Base-by-base conservation (phyloP, 2,113 vertebrate genomes). In the Otis tarda region DNA sequence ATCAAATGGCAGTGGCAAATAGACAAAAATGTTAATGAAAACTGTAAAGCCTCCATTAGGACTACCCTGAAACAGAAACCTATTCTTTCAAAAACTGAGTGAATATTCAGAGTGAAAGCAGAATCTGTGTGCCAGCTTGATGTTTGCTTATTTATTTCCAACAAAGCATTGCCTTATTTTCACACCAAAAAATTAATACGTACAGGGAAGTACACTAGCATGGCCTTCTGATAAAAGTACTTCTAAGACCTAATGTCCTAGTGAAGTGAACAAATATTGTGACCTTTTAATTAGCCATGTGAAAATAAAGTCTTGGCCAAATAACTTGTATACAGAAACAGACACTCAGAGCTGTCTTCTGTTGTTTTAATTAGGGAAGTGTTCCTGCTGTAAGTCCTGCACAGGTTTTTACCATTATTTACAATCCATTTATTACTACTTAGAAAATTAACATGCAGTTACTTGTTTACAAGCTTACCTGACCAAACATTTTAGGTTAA, bases 231-330 rank as follows among this genome's bases (percentile, higher is more conserved):
- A n/a, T 43, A 67, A 41, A 94, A 71, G 31, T 37, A 70, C 17
- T n/a, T 87, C n/a, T 30, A 89, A 63, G 18, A 19, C 61, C 23
- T 28, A 56, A 56, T 3, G 7, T 20, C 68, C 12, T 21, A 74
- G 8, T 57, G 28, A 91, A 75, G 23, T 16, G 8, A 76, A 45
- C 27, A 82, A 4, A 33, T 25, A 55, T 3, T 33, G 19, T 31
- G 43, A 8, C 7, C 60, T 91, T 76, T 88, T 63, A 80, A 80
- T 12, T 14, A 37, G 21, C 9, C 9, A 41, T 10, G 4, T 60
- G 47, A 90, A 95, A 94, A 83, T 20, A 86, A 71, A 64, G 63
- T 47, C 64, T n/a, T 52, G 24, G 52, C 19, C 71, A 93, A 90
- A n/a, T 25, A 55, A 70, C 20, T 37, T 67, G 6, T 12, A 70